Conservation (phyloP, 2,888 invertebrate genomes). For the Agrilus cyanescens region DNA sequence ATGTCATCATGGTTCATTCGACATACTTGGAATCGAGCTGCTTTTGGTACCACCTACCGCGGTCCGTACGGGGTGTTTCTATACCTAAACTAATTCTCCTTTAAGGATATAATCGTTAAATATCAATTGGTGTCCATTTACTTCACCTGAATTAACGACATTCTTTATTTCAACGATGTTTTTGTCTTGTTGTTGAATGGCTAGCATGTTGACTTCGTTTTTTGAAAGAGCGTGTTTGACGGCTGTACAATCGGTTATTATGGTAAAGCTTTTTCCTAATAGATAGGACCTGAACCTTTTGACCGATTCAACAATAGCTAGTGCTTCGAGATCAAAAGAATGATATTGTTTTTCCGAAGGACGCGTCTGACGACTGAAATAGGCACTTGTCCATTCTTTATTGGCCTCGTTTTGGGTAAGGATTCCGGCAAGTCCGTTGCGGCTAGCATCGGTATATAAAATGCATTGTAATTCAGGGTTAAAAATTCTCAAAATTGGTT, state of each 20-base stretch:
- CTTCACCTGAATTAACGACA: slow-evolving; percentile 8
- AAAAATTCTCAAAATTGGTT: slow-evolving; percentile 12
- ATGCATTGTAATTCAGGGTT: slow-evolving; percentile 8
- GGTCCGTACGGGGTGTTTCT: background rate
- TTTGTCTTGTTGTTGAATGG: slow-evolving; percentile 12
- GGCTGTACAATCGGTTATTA: too few species aligned
- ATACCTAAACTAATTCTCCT: too few species aligned
- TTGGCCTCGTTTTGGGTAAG: slow-evolving; percentile 10
- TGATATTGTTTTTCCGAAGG: too few species aligned
- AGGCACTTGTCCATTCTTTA: slow-evolving; percentile 9
- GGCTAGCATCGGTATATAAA: slow-evolving; percentile 13
- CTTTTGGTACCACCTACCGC: slow-evolving; percentile 1
- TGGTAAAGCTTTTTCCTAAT: too few species aligned
- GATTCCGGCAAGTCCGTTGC: slow-evolving; percentile 12
- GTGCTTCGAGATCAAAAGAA: too few species aligned
- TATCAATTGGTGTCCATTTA: too few species aligned
- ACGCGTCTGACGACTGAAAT: slow-evolving; percentile 13
- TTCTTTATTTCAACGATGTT: slow-evolving; percentile 9
- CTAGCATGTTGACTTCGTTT: slow-evolving; percentile 11
- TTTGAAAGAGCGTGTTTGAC: background rate
- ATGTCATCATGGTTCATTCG: slow-evolving; percentile 8
- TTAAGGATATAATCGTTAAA: too few species aligned
- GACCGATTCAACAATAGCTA: too few species aligned
- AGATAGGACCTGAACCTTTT: too few species aligned
- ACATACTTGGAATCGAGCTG: background rate